Evolutionary conservation across 23 tunicate genomes (phyloP).

Genomic region (Styela plicata): DNA sequence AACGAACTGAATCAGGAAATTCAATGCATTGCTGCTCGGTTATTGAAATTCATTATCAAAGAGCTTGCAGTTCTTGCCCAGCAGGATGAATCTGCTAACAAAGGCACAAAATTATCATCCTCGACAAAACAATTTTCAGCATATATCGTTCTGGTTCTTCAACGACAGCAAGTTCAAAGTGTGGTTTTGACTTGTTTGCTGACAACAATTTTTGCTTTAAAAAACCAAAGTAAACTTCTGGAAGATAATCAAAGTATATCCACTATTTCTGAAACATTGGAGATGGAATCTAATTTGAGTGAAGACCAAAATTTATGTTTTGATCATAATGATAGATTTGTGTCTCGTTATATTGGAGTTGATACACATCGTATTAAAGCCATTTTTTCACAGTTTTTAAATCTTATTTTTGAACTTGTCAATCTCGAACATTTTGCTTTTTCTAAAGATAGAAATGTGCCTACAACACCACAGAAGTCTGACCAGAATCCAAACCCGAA

Average conservation of each 20-base stretch:
- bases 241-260: neutral
- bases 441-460: neutral
- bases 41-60: conserved; percentile 1
- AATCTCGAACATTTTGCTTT: conserved; percentile 17
- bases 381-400: conserved; percentile 24
- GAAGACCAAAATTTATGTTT: neutral
- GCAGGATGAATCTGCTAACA: neutral
- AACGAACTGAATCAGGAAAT: conserved; percentile 17
- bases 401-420: conserved; percentile 16
- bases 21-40: conserved; percentile 11
- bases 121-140: conserved; percentile 24
- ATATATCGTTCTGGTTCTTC: conserved; percentile 12
- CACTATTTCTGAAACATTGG: neutral
- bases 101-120: conserved; percentile 16
- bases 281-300: neutral
- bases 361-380: neutral
- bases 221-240: neutral
- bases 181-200: conserved; percentile 19
- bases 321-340: conserved; percentile 3
- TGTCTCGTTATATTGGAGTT: neutral
- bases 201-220: conserved; percentile 20
- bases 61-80: conserved; percentile 6
- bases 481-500: neutral
- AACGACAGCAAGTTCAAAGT: conserved; percentile 34
- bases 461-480: neutral